Base-by-base conservation (phyloP, 2,797 vertebrate genomes). In the Propithecus perrieri region DNA sequence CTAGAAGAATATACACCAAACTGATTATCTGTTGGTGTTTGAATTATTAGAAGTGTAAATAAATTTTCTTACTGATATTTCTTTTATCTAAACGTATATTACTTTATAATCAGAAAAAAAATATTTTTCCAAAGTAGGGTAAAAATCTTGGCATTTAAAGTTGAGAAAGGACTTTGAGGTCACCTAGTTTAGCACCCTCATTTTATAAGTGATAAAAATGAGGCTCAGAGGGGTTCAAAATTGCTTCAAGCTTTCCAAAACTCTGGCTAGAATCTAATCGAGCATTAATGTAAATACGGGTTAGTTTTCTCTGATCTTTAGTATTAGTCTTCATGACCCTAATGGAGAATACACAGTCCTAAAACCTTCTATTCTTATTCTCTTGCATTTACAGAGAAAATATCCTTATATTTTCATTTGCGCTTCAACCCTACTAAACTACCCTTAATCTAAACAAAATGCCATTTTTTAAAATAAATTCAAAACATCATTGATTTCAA, bases 51-150 rank as follows among this genome's bases (percentile, higher is more conserved):
- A 28, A 53, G 67, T 63, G 35, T 14, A 28, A 22, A 93, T 17
- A 28, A 22, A 93, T 71, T 69, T 88, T 85, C 57, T 75, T 50
- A 69, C 30, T 95, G 93, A 78, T n/a, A 55, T 65, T 79, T 65
- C 12, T 85, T 90, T 50, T 76, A 6, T 18, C 1, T 61, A 89
- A 93, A 8, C 3, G 22, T 53, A 61, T 24, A 10, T 76, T 83
- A 80, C 43, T 63, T 97, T 81, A 30, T 65, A 91, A 80, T 78
- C 2, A 26, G 14, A 93, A 80, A 75, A 84, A 41, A 88, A 87
- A 33, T 86, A 10, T 30, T 12, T 71, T 84, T 74, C 12, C 13
- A 85, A 93, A 79, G 4, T 15, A 11, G 6, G 4, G 2, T 81
- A 46, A 65, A 59, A 95, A 50, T 63, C 35, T n/a, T 57, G 28